A percentile compares a stretch with the other conserved stretches of the same genome.
Conservation (phyloP, 2,113 vertebrate genomes). For the Asarcornis scutulata region DNA sequence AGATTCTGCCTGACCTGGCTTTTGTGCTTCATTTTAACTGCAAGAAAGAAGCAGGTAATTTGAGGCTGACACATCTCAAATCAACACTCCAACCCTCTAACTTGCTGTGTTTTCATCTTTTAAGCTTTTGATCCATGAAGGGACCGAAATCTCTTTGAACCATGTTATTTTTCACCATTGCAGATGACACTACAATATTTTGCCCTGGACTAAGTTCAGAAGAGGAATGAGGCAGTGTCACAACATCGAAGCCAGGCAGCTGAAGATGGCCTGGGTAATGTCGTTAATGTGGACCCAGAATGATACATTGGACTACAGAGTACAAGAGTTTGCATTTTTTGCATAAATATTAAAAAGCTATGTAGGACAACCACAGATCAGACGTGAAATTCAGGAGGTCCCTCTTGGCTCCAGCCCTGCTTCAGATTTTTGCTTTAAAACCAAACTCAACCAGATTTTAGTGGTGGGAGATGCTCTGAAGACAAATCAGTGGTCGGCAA, state of each 20-base stretch:
- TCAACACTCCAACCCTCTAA: background rate
- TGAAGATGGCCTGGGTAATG: background rate
- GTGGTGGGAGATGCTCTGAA: background rate
- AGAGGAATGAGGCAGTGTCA: background rate
- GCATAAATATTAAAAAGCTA: conserved; percentile 18
- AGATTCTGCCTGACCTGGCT: background rate
- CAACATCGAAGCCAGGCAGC: background rate
- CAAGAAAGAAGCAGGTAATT: background rate
- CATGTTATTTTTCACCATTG: background rate
- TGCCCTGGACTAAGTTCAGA: background rate
- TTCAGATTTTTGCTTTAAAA: background rate
- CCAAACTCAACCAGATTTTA: background rate
- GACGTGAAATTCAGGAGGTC: background rate
- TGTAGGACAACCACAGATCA: background rate
- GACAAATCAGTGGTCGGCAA: background rate
- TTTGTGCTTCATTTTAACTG: conserved; percentile 5
- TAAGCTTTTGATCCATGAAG: conserved; percentile 4
- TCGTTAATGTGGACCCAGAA: background rate
- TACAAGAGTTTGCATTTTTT: background rate
- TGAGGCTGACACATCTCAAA: background rate
- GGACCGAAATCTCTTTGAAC: conserved; percentile 1
- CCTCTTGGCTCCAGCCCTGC: background rate
- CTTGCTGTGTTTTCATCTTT: conserved; percentile 26
- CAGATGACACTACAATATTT: conserved; percentile 1
- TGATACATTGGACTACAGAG: background rate